Base-by-base conservation (phyloP, 1,140 invertebrate genomes). In the Listronotus bonariensis region DNA sequence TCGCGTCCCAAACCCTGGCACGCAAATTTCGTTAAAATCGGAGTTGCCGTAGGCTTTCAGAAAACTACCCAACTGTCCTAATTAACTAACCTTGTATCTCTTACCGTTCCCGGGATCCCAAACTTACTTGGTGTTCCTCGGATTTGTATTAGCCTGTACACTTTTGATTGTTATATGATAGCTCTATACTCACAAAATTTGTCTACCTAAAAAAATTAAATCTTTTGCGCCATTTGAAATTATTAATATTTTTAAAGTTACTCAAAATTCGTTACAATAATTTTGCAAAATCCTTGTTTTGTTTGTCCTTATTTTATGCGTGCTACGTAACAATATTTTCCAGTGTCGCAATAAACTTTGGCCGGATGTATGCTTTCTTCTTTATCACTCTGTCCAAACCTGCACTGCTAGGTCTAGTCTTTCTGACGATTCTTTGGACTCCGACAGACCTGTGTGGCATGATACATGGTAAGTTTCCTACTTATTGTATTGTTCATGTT, bases 401-500 rank as follows among this genome's bases (percentile, higher is more conserved):
- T 74, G 76, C 75, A 75, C 77, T 74, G 65, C 63, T 73, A 77
- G 76, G 75, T 77, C 75, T 75, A 77, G 76, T 76, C 74, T 76
- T 70, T 74, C 73, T 61, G 73, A 77, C 69, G 79, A 80, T 65
- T 80, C 80, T 69, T 78, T 79, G 75, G 79, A 78, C 73, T 76
- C 71, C 68, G 75, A 78, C 72, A 80, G 80, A 80, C 83, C 81
- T 71, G 82, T 84, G 77, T 86, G 84, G 85, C 84, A 82, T 76
- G 79, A 80, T 70, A 85, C 86, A 77, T 85, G 85, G 85, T 86
- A 85, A 86, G 85, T 85, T 40, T 59, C 59, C 42, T 56, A 12
- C 40, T 63, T 63, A 36, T 58, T 64, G 65, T 57, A 48, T 36
- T 51, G 38, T 58, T 46, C 20, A 15, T 45, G 8, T 57, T 38